Evolutionary conservation across 1,140 invertebrate genomes (phyloP), one percentile per base, ranked within the genome.

Genomic region (Aporrectodea caliginosa): DNA sequence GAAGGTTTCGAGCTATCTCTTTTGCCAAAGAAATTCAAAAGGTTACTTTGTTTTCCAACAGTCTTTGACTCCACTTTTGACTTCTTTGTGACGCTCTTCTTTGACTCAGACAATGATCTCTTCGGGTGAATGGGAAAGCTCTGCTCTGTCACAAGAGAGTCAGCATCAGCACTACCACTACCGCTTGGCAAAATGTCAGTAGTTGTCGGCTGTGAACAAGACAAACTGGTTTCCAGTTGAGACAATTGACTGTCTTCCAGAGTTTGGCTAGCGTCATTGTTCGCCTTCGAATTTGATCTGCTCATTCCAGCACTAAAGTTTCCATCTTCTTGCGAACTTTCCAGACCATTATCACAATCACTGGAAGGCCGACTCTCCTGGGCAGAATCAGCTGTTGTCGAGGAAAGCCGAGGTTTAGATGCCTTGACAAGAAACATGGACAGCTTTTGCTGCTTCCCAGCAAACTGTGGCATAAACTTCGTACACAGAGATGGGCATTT

Each of bases 381-480:
- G 6, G n/a, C 14, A 12, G 31, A 32, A 2, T 72, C 2, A 12
- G n/a, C 2, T 29, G 6, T 72, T 27, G 70, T 32, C 29, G 16
- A 34, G 14, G 16, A 14, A 30, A 12, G 14, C 12, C 29, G 2
- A 34, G 33, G 27, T n/a, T 34, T 75, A 32, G 29, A 32, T 58
- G 43, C 78, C 78, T 85, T 86, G 27, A 79, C 76, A 70, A 91
- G 88, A 84, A 90, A 90, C 0, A 81, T 80, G 1, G 84, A 85
- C 22, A 91, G 75, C 73, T 89, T 91, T 69, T 88, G 86, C 81
- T 91, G 91, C 43, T 87, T 88, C 2, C 90, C 90, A 71, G 83
- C 77, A 85, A 91, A 91, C 83, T 91, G 89, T 58, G 90, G 89
- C 86, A 89, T 90, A 79, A 83, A 87, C 76, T 88, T 90, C 14